These are phyloP conservation scores for Geophilus truncorum DNA, from an alignment of 2,888 invertebrate genomes.

Conservation along the genomic window DNA sequence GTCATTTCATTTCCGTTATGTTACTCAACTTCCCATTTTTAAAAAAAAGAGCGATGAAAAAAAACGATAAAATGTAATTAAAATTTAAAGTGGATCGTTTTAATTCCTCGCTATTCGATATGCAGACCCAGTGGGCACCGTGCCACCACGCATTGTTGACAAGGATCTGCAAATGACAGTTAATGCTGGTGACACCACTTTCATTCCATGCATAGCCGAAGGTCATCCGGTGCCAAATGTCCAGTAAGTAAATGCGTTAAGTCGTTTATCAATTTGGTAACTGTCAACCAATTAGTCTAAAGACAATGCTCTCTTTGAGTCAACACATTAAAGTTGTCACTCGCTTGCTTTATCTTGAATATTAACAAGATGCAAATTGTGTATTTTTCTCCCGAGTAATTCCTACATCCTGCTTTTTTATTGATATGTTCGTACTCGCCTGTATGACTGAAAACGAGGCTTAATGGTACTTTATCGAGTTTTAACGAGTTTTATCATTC, in stretches of 20 bases:
- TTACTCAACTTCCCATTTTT: not conserved
- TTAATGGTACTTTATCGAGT: too few species aligned
- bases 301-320: not conserved
- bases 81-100: not conserved
- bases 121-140: not conserved
- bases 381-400: not conserved
- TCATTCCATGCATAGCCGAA: not conserved
- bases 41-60: not conserved
- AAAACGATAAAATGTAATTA: not conserved
- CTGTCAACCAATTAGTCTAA: not conserved
- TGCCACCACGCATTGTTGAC: not conserved
- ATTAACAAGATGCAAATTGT: not conserved
- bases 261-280: not conserved
- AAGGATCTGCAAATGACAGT: not conserved
- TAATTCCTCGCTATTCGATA: not conserved
- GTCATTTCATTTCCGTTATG: not conserved
- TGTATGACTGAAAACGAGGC: too few species aligned
- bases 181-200: not conserved
- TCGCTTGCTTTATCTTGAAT: not conserved
- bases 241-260: not conserved
- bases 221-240: not conserved
- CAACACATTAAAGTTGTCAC: not conserved
- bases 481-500: too few species aligned
- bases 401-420: not conserved
- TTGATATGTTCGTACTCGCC: too few species aligned